Conservation (phyloP, 2,888 invertebrate genomes). For the Xestia ashworthii region DNA sequence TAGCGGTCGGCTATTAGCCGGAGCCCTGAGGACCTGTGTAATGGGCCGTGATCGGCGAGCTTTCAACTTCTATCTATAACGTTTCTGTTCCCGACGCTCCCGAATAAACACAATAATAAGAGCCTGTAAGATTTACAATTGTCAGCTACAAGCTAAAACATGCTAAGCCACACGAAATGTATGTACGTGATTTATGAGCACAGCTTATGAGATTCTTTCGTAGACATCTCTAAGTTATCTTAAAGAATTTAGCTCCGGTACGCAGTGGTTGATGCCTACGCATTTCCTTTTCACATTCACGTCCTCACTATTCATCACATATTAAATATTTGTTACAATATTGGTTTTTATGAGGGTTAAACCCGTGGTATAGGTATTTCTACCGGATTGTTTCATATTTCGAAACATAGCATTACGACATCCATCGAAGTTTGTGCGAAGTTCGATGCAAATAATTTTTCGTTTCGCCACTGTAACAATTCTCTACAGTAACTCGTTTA, state of each 20-base stretch:
- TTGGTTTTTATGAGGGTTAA: conserved; percentile 19
- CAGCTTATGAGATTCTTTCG: conserved; percentile 65
- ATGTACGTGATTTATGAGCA: conserved; percentile 63
- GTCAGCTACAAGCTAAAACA: conserved; percentile 55
- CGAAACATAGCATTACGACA: conserved; percentile 10
- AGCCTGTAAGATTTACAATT: conserved; percentile 46
- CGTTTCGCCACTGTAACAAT: conserved; percentile 48
- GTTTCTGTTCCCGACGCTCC: conserved; percentile 23
- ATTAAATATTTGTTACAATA: conserved; percentile 38
- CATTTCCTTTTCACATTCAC: conserved; percentile 55
- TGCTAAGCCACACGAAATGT: conserved; percentile 58
- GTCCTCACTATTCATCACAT: conserved; percentile 28
- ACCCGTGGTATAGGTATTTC: neutral
- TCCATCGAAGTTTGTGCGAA: conserved; percentile 28
- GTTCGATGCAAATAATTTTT: conserved; percentile 35
- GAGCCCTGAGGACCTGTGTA: conserved; percentile 73
- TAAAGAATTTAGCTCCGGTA: conserved; percentile 53
- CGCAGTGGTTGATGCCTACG: conserved; percentile 57
- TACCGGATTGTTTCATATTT: conserved; percentile 11
- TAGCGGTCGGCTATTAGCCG: conserved; percentile 72
- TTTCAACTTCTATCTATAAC: conserved; percentile 70
- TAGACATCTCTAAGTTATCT: conserved; percentile 63
- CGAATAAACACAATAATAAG: conserved; percentile 61
- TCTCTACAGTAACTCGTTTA: conserved; percentile 64
- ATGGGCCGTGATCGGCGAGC: conserved; percentile 72